Evolutionary conservation across 2,888 invertebrate genomes (phyloP), one percentile per base, ranked within the genome.

Genomic region (Nymphalis c-album): DNA sequence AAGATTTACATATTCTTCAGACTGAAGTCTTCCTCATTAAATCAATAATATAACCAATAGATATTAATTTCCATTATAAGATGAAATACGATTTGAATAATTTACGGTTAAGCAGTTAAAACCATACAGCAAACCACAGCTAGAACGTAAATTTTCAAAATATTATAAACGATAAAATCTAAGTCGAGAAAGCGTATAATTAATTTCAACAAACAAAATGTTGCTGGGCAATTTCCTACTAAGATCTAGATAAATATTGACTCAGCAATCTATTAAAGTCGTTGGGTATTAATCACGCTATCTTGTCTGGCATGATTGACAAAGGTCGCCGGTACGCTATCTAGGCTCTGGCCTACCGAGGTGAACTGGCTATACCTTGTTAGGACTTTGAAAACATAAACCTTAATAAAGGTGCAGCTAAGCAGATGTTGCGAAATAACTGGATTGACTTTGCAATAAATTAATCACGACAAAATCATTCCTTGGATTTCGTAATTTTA

Each of bases 251-350:
- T 73, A 75, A 70, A 60, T 69, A 71, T 68, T 64, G 69, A 70
- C 71, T 69, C 67, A 69, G 57, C 67, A 63, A 70, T 73, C 66
- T 74, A 74, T 85, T 84, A 84, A 82, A 82, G 82, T 76, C 73
- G 72, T 72, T 69, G 68, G 67, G 74, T 73, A 75, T 76, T 77
- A 74, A 71, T 83, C 84, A 85, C 83, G 84, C 77, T 77, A 83
- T 78, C 77, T 79, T 80, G 78, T 75, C 80, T 75, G 76, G 78
- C 74, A 69, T 80, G 80, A 75, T 76, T 78, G 77, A 75, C 78
- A 83, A 84, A 86, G 87, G 85, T 87, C 84, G 81, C 74, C 78
- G 74, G 74, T 31, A 55, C 80, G 77, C 74, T 82, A 80, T 80
- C 77, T 64, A 50, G 59, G 18, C 53, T 46, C 31, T 68, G 57